These are phyloP conservation scores for Hydriomena furcata DNA, from an alignment of 2,888 invertebrate species.

Conservation along the genomic window DNA sequence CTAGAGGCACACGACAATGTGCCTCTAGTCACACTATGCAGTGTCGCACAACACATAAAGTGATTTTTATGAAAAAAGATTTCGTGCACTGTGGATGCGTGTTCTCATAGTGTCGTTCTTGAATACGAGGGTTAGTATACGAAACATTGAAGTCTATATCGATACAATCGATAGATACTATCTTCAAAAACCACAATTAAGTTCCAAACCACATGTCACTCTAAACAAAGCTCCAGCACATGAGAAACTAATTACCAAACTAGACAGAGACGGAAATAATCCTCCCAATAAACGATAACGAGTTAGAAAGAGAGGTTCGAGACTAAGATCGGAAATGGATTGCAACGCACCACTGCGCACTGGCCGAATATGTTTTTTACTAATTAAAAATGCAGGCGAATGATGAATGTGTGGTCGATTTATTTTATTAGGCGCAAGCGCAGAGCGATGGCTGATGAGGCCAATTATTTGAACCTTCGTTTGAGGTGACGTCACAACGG, in stretches of 20 bases:
- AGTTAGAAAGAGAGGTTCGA: slow-evolving; percentile 46
- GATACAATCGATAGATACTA: slow-evolving; percentile 57
- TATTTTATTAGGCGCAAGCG: slow-evolving; percentile 57
- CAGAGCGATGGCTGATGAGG: slow-evolving; percentile 41
- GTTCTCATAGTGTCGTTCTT: no score
- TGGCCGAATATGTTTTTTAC: slow-evolving; percentile 74
- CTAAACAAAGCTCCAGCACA: slow-evolving; percentile 73
- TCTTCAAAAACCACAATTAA: slow-evolving; percentile 71
- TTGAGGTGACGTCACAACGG: neutral
- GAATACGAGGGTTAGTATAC: no score
- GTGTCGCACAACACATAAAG: no score
- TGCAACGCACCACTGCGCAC: slow-evolving; percentile 74
- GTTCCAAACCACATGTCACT: slow-evolving; percentile 77
- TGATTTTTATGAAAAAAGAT: no score
- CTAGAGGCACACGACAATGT: no score
- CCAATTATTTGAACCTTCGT: slow-evolving; percentile 16
- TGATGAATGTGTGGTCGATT: slow-evolving; percentile 74
- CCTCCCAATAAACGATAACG: slow-evolving; percentile 1
- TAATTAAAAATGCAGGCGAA: slow-evolving; percentile 77
- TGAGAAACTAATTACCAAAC: slow-evolving; percentile 77
- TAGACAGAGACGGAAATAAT: slow-evolving; percentile 46
- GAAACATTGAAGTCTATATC: slow-evolving; percentile 38
- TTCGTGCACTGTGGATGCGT: no score
- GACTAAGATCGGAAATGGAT: slow-evolving; percentile 76
- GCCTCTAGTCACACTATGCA: no score